Conservation (phyloP, 2,888 invertebrate species). For the Callimorpha dominula region DNA sequence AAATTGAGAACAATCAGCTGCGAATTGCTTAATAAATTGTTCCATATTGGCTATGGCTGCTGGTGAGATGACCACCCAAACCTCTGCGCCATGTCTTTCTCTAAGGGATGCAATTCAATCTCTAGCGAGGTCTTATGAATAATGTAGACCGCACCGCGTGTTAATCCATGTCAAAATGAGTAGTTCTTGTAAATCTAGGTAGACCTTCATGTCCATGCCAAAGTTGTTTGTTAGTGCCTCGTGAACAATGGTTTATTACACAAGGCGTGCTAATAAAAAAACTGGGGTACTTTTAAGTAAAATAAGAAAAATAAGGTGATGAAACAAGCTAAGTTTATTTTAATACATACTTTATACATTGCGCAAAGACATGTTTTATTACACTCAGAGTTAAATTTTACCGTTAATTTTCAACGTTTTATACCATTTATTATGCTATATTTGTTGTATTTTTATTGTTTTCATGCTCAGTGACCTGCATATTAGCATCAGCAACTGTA, state of each 20-base stretch:
- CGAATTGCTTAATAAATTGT: not conserved
- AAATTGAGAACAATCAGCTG: not conserved
- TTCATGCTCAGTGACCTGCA: constrained; percentile 14
- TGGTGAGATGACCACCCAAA: not conserved
- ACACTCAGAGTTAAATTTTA: constrained; percentile 6
- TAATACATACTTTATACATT: constrained; percentile 3
- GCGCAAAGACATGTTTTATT: constrained; percentile 13
- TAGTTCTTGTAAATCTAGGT: not conserved
- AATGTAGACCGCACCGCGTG: not conserved
- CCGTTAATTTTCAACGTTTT: constrained; percentile 6
- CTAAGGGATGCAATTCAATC: not conserved
- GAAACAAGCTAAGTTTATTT: not conserved
- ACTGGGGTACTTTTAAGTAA: not conserved
- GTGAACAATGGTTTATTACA: not conserved
- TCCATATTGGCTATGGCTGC: not conserved
- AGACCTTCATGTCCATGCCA: not conserved
- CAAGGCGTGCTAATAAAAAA: not conserved
- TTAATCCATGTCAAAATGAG: not conserved
- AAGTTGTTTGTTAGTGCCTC: not conserved
- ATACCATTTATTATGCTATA: constrained; percentile 9
- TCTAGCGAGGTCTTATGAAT: not conserved
- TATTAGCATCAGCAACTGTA: constrained; percentile 15
- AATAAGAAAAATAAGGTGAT: not conserved
- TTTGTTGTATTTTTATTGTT: constrained; percentile 8
- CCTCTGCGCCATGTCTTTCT: too few relatives aligned